Conservation (phyloP, 2,797 vertebrate genomes). For the Melanotaenia maccullochi region DNA sequence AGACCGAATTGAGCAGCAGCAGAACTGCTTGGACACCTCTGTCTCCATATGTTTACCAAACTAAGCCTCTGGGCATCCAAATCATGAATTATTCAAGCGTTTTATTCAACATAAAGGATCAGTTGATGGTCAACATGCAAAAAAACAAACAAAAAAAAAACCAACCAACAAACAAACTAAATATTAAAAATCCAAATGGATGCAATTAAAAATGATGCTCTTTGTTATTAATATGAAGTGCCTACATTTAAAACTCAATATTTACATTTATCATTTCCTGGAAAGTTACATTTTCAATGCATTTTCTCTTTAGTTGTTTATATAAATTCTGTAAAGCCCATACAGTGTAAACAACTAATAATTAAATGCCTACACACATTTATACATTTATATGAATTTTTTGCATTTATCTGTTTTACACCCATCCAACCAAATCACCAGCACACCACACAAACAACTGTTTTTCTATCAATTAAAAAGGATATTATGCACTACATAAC, state of each 20-base stretch:
- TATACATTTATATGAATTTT: not conserved
- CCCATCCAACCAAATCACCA: not conserved
- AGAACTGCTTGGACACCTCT: constrained; percentile 66
- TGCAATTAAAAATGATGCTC: constrained; percentile 17
- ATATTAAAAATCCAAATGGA: constrained; percentile 39
- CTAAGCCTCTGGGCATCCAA: constrained; percentile 47
- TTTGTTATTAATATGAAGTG: not conserved
- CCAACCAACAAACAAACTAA: not conserved
- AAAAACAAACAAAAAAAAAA: not conserved
- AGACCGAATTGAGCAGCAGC: constrained; percentile 27
- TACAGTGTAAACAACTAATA: not conserved
- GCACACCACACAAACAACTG: not conserved
- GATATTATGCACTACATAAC: not conserved
- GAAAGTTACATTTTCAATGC: not conserved
- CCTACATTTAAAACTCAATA: not conserved
- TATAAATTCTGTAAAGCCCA: not conserved
- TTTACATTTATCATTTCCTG: too few species aligned
- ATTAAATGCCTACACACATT: not conserved
- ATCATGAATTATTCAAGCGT: constrained; percentile 70
- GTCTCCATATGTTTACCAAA: constrained; percentile 51
- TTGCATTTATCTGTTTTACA: not conserved
- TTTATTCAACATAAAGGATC: constrained; percentile 63
- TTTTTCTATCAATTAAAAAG: not conserved
- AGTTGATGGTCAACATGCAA: constrained; percentile 47
- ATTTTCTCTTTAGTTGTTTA: not conserved